These are phyloP conservation scores for Diabrotica undecimpunctata DNA, from an alignment of 1,140 invertebrate species.

Conservation along the genomic window DNA sequence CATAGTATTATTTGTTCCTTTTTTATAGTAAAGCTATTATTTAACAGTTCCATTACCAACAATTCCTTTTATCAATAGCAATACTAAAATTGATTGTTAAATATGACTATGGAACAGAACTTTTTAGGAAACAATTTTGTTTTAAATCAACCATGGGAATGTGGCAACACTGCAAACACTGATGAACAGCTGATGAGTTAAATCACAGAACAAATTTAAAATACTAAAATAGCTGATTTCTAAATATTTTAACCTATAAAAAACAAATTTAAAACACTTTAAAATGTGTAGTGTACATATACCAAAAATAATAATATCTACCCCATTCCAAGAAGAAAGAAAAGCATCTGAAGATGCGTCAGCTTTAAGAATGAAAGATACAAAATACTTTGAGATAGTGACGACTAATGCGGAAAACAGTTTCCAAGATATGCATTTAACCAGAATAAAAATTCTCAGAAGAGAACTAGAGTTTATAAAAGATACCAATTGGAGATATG, in stretches of 20 bases:
- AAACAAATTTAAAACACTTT: background rate
- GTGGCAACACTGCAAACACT: too few species aligned
- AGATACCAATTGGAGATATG: slow-evolving; percentile 50
- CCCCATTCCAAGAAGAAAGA: slow-evolving; percentile 31
- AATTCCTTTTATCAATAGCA: too few species aligned
- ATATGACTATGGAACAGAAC: too few species aligned
- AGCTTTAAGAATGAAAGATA: slow-evolving; percentile 17
- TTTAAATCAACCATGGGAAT: too few species aligned
- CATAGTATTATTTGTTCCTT: too few species aligned
- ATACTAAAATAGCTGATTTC: too few species aligned
- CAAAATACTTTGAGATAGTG: slow-evolving; percentile 36
- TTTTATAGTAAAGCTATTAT: too few species aligned
- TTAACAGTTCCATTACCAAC: too few species aligned
- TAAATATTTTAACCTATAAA: background rate
- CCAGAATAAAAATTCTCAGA: slow-evolving; percentile 45
- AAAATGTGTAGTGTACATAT: slow-evolving; percentile 33
- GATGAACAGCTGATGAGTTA: too few species aligned
- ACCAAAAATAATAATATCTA: slow-evolving; percentile 38
- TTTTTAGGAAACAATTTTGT: too few species aligned
- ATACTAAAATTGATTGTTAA: too few species aligned
- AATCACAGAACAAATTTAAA: too few species aligned
- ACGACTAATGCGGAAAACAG: slow-evolving; percentile 34
- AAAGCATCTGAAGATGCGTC: slow-evolving; percentile 19
- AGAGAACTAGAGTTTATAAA: slow-evolving; percentile 50
- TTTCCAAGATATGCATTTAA: slow-evolving; percentile 47